A percentile compares a stretch with the other conserved stretches of the same genome.
Conservation (phyloP, 2,888 invertebrate genomes). For the Mimas tiliae region DNA sequence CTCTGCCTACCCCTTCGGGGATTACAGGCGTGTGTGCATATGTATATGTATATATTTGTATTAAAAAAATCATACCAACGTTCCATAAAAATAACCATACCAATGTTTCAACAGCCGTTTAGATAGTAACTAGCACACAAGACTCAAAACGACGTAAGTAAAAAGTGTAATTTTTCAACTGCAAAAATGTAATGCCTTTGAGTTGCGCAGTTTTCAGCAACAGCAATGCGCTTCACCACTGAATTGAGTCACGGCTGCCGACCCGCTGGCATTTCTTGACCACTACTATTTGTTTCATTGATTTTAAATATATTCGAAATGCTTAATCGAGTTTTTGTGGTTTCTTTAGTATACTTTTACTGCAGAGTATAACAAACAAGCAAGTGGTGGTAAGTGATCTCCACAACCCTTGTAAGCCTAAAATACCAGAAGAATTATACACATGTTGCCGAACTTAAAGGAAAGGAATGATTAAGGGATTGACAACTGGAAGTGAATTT, state of each 20-base stretch:
- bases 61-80: too few relatives aligned
- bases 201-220: conserved; percentile 46
- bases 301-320: background rate
- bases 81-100: background rate
- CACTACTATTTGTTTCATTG: conserved; percentile 35
- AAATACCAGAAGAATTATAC: too few relatives aligned
- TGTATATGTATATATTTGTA: too few relatives aligned
- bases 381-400: too few relatives aligned
- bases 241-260: conserved; percentile 55
- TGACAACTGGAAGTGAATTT: too few relatives aligned
- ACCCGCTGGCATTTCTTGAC: conserved; percentile 35
- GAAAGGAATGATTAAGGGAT: too few relatives aligned
- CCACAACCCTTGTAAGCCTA: too few relatives aligned
- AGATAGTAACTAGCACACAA: conserved; percentile 3
- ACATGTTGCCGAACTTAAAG: too few relatives aligned
- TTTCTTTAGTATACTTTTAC: too few relatives aligned
- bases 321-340: background rate
- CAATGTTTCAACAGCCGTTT: background rate
- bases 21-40: too few relatives aligned
- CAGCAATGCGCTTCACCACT: conserved; percentile 34
- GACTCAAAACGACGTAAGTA: conserved; percentile 37
- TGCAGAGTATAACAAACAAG: too few relatives aligned
- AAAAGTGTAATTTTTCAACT: conserved; percentile 48
- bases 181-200: conserved; percentile 56
- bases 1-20: too few relatives aligned